These are phyloP conservation scores for Hymenochirus boettgeri DNA, from an alignment of 2,113 vertebrate species.

Conservation along the genomic window DNA sequence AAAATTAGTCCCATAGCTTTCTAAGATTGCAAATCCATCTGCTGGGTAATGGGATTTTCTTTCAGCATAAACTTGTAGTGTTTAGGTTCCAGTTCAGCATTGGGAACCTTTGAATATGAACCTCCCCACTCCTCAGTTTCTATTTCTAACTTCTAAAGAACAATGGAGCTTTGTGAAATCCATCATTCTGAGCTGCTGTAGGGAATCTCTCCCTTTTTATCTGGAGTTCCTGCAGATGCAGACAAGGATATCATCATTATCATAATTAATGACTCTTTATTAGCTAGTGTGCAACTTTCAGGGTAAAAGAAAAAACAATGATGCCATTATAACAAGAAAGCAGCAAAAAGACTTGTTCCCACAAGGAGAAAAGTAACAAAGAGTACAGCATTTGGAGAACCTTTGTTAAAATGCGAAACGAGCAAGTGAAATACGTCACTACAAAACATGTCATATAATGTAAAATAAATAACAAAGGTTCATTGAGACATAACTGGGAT, in stretches of 20 bases:
- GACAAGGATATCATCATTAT: slow-evolving; percentile 41
- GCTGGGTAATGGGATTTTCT: slow-evolving; percentile 5
- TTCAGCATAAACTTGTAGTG: background rate
- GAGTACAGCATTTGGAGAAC: slow-evolving; percentile 7
- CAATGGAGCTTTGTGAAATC: slow-evolving; percentile 38
- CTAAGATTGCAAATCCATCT: background rate
- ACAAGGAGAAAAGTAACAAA: slow-evolving; percentile 15
- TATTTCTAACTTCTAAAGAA: slow-evolving; percentile 23
- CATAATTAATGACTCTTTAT: slow-evolving; percentile 41
- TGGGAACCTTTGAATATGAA: slow-evolving; percentile 33
- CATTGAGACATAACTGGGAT: background rate
- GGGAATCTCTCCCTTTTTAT: slow-evolving; percentile 33
- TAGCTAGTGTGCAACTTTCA: slow-evolving; percentile 33
- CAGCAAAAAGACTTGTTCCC: slow-evolving; percentile 15
- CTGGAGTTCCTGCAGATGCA: slow-evolving; percentile 32
- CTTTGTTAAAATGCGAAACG: background rate
- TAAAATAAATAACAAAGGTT: background rate
- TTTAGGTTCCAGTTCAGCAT: slow-evolving; percentile 27
- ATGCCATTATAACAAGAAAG: slow-evolving; percentile 28
- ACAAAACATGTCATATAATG: background rate
- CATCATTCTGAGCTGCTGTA: slow-evolving; percentile 29
- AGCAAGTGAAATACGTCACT: background rate
- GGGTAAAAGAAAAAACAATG: slow-evolving; percentile 31
- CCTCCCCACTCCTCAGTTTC: slow-evolving; percentile 30
- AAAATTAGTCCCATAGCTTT: background rate